phyloP scores from a whole-genome alignment of 30 jellyfish, hydroid and myxozoan genomes.

The Aurelia aurita region DNA sequence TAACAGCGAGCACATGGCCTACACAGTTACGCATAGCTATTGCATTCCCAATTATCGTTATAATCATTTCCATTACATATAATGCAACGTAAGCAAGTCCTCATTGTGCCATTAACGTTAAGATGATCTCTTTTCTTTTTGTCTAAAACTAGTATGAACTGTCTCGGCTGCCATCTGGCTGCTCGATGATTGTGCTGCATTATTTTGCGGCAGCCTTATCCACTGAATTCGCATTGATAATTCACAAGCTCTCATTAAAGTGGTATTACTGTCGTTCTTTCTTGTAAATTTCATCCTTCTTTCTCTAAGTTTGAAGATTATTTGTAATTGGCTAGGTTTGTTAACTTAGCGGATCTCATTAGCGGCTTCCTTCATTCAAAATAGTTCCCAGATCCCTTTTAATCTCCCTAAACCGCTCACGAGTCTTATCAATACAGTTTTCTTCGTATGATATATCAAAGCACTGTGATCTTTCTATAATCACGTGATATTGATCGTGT shows the following conservation, averaged over 20 bases:
- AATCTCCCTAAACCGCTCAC: not conserved
- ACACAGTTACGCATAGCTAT: too few species aligned
- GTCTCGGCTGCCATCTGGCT: slow-evolving; percentile 43
- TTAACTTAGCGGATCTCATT: slow-evolving; percentile 17
- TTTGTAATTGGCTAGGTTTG: slow-evolving; percentile 11
- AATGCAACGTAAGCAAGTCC: too few species aligned
- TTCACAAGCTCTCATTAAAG: slow-evolving; percentile 36
- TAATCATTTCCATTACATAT: too few species aligned
- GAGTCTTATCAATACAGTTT: not conserved
- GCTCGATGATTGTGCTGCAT: not conserved
- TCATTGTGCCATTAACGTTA: not conserved
- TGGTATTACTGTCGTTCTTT: slow-evolving; percentile 30
- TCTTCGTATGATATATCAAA: too few species aligned
- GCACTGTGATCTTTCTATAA: too few species aligned
- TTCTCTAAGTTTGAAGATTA: not conserved
- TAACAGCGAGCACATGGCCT: too few species aligned
- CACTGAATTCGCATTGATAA: slow-evolving; percentile 1
- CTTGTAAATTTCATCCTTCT: slow-evolving; percentile 12
- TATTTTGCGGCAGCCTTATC: not conserved
- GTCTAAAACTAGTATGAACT: not conserved
- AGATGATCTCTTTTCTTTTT: not conserved
- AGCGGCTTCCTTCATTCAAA: slow-evolving; percentile 19
- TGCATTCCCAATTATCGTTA: too few species aligned
- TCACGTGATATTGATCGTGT: too few species aligned
- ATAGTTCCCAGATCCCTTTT: not conserved